phyloP scores from a whole-genome alignment of 1,140 invertebrate species.

The Cyclina sinensis region DNA sequence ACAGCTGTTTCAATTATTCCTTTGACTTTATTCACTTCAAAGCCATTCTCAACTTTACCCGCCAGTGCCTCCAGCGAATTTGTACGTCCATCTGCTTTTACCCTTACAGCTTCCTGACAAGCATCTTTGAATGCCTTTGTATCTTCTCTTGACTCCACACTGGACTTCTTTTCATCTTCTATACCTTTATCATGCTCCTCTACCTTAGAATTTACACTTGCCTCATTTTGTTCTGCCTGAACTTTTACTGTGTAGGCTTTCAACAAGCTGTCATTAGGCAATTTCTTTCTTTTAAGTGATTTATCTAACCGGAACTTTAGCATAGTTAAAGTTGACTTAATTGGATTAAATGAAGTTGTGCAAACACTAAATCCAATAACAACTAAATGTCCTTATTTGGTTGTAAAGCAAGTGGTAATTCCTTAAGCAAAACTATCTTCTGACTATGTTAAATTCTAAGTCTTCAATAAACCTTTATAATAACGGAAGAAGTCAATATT shows the following conservation, averaged over 20 bases:
- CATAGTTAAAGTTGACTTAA: no score
- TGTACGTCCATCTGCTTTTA: no score
- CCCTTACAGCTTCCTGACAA: no score
- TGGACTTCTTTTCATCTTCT: not conserved
- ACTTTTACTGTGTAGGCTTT: constrained; percentile 3
- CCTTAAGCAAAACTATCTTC: constrained; percentile 15
- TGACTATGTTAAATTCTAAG: not conserved
- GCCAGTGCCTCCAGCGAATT: no score
- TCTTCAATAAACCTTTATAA: constrained; percentile 3
- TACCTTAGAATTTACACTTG: not conserved
- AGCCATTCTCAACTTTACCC: no score
- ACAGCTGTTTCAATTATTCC: not conserved
- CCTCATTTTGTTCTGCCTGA: not conserved
- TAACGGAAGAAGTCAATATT: constrained; percentile 18
- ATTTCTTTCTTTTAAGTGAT: not conserved
- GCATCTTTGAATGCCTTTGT: no score
- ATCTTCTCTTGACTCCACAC: not conserved
- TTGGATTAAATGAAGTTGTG: no score
- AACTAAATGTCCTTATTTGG: not conserved
- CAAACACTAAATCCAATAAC: no score
- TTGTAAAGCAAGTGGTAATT: not conserved
- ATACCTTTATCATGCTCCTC: not conserved
- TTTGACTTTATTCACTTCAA: not conserved
- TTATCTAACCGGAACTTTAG: not conserved
- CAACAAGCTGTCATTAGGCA: not conserved